Evolutionary conservation across 2,888 invertebrate genomes (phyloP), one percentile per base, ranked within the genome.

Genomic region (Schizaphis graminum): DNA sequence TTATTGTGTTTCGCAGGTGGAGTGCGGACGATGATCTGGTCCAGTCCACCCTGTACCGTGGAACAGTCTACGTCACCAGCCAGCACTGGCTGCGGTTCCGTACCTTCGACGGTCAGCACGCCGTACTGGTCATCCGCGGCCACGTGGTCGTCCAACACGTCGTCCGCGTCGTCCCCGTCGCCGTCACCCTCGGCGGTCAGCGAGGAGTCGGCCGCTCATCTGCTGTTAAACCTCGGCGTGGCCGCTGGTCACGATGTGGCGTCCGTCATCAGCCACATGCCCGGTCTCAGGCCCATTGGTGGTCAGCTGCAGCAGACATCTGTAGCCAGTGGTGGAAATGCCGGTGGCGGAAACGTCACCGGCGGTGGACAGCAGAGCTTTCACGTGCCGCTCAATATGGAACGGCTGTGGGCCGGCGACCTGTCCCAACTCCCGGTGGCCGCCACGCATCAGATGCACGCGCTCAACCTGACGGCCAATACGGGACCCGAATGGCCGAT

Each of bases 401-500:
- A 98, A 96, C 96, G 98, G 95, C 96, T 98, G 92, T 98, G 98
- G 98, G 98, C 98, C 21, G 98, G 98, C 10, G 98, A 98, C 95
- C 97, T 98, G 94, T 97, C 98, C 47, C 98, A 98, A 96, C 96
- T 98, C 95, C 98, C 98, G 28, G 90, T 49, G 61, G 90, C 93
- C 84, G 97, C 97, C 5, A 98, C 98, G 94, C 98, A 98, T 95
- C 98, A 98, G 96, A 96, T 97, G 95, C 97, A 97, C 95, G 98
- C 98, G 57, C 96, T 98, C 53, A 98, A 98, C 96, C 96, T 98
- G 84, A 95, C 95, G 41, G 94, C 95, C 67, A 92, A 93, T 95
- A 94, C 93, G 47, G 44, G 95, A 96, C 94, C 95, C 24, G 94
- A 94, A 95, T 95, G 94, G 95, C 95, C 94, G 89, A 94, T 95